A percentile compares a stretch with the other conserved stretches of the same genome.
phyloP scores from a whole-genome alignment of 2,113 vertebrate genomes.

The Empidonax traillii region DNA sequence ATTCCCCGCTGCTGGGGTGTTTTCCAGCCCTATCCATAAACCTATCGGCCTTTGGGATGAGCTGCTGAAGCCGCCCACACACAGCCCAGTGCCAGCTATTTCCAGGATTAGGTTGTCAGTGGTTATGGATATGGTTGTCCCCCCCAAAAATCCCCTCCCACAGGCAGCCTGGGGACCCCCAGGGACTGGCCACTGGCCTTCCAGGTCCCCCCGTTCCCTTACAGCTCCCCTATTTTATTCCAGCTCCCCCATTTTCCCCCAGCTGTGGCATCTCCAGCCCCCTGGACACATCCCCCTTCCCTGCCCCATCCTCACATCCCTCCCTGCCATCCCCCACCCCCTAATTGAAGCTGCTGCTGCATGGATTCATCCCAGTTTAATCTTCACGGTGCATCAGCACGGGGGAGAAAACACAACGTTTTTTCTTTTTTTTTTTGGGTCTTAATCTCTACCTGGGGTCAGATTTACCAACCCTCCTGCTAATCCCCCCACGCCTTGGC shows the following conservation, averaged over 20 bases:
- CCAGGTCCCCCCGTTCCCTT: neutral
- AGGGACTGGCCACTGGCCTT: fast-evolving
- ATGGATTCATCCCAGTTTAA: neutral
- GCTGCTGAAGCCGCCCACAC: neutral
- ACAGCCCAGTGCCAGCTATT: neutral
- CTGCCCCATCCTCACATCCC: neutral
- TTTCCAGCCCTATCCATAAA: neutral
- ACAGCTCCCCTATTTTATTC: neutral
- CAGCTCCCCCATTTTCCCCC: too few species aligned
- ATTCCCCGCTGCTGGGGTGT: neutral
- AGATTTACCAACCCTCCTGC: conserved; percentile 30
- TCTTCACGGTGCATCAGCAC: neutral
- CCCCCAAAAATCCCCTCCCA: neutral
- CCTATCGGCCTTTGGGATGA: neutral
- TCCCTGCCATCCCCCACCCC: neutral
- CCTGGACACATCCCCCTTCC: neutral
- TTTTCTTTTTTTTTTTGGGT: neutral
- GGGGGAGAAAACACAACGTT: neutral
- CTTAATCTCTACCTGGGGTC: conserved; percentile 61
- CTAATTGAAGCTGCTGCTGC: fast-evolving
- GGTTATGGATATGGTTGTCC: neutral
- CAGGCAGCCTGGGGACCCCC: neutral
- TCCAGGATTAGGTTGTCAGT: neutral
- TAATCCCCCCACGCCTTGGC: conserved; percentile 29
- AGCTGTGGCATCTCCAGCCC: neutral